These are phyloP conservation scores for Melipona bicolor DNA, from an alignment of 2,888 invertebrate genomes.

Conservation along the genomic window DNA sequence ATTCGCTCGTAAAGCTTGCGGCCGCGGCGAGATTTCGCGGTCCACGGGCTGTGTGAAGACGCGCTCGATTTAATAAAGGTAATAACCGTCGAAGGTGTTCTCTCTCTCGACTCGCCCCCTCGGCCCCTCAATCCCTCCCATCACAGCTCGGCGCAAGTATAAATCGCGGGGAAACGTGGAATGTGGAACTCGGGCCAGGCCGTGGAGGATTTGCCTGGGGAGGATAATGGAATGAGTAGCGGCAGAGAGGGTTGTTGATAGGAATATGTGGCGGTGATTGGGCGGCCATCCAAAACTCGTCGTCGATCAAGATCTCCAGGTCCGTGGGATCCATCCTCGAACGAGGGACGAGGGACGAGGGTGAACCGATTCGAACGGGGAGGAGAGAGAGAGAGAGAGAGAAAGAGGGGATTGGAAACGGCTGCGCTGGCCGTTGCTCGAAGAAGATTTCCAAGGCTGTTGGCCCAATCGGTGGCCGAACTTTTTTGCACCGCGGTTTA, in stretches of 20 bases:
- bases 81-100: slow-evolving; percentile 82
- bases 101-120: too few species aligned
- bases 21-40: slow-evolving; percentile 56
- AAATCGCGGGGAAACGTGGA: slow-evolving; percentile 55
- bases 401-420: slow-evolving; percentile 20
- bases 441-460: slow-evolving; percentile 58
- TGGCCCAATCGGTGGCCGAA: slow-evolving; percentile 69
- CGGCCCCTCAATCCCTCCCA: not conserved
- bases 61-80: slow-evolving; percentile 79
- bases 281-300: slow-evolving; percentile 82
- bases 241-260: slow-evolving; percentile 64
- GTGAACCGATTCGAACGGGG: slow-evolving; percentile 5
- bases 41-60: slow-evolving; percentile 24
- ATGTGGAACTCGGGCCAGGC: slow-evolving; percentile 32
- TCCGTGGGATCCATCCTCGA: slow-evolving; percentile 59
- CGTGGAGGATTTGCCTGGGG: slow-evolving; percentile 7
- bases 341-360: not conserved
- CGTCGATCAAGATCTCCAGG: slow-evolving; percentile 63
- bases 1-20: slow-evolving; percentile 70
- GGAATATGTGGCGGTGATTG: slow-evolving; percentile 82
- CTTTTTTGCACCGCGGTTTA: slow-evolving; percentile 73
- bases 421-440: slow-evolving; percentile 9
- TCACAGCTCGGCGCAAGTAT: not conserved
- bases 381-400: too few species aligned
- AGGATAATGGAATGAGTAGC: slow-evolving; percentile 52